Evolutionary conservation across 2,113 vertebrate genomes (phyloP).

Genomic region (Atlantisia rogersi): DNA sequence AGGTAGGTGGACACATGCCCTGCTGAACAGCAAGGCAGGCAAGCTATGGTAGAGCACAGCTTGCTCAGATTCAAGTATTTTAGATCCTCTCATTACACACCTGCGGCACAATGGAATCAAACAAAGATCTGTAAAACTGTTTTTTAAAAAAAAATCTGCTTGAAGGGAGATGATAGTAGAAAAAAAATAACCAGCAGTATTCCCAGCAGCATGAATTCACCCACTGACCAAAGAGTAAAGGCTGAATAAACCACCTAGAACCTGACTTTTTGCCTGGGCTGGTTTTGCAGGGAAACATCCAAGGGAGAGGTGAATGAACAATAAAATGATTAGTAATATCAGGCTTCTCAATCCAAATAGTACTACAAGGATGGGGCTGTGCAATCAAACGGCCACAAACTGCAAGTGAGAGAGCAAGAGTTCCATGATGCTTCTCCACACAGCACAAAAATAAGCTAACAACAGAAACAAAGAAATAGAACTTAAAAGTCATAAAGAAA

Average conservation of each 20-base stretch:
- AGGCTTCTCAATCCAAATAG: not conserved
- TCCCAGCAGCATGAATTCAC: not conserved
- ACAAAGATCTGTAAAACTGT: not conserved
- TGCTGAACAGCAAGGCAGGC: not conserved
- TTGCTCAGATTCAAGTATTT: not conserved
- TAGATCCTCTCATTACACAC: not conserved
- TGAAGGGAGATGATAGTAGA: not conserved
- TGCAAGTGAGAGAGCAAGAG: not conserved
- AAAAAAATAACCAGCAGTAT: not conserved
- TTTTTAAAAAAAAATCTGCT: not conserved
- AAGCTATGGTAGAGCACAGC: not conserved
- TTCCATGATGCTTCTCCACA: not conserved
- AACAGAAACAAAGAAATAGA: not conserved
- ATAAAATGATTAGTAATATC: not conserved
- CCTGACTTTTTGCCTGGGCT: not conserved
- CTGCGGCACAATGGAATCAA: rapidly evolving
- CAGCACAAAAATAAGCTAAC: not conserved
- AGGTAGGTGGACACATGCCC: not conserved
- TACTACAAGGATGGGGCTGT: not conserved
- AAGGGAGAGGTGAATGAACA: not conserved
- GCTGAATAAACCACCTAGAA: not conserved
- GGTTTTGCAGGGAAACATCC: not conserved
- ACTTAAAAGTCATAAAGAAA: not conserved
- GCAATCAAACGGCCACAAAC: not conserved
- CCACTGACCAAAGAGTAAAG: not conserved